Evolutionary conservation across 2,797 vertebrate genomes (phyloP), one percentile per base, ranked within the genome.

Genomic region (Serranus cabrilla): DNA sequence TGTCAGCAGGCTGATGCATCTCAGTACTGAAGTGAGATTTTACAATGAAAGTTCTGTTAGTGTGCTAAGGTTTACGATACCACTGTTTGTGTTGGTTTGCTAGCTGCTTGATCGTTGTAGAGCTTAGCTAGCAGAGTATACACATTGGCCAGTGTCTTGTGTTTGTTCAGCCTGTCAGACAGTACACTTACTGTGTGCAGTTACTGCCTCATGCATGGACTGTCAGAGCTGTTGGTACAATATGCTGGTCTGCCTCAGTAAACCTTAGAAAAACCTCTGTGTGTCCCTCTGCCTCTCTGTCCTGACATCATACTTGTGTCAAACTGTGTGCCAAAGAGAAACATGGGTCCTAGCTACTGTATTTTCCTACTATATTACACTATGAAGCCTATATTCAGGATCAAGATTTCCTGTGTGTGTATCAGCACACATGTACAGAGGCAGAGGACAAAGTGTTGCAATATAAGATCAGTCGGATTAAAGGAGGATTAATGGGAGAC

Each of bases 401-500:
- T 45, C 2, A 8, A n/a, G 7, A 16, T 47, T 23, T 42, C 10
- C 5, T 6, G n/a, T 40, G 45, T 13, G 7, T 46, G 18, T 16
- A 10, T 23, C 11, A 20, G 4, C 16, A 52, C 34, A 50, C 42
- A 50, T 13, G 31, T 52, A 23, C 39, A 14, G 21, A 55, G 31
- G 42, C n/a, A 57, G 40, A 55, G 52, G 65, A 65, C 50, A 60
- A 34, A 71, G 43, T 0, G 42, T 18, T 51, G 37, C 11, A 18
- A 37, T 40, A 45, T 45, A 51, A 51, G 34, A 80, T 72, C 14
- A 75, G 39, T 1, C 10, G 23, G 68, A 88, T 85, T 84, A 77
- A 67, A 71, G 62, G 55, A 56, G 37, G 76, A 56, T 88, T 81
- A 85, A 62, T 57, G 42, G 47, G 42, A 45, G 21, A 46, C 62